Evolutionary conservation across 2,888 invertebrate species (phyloP).

Genomic region (Phortica magna): DNA sequence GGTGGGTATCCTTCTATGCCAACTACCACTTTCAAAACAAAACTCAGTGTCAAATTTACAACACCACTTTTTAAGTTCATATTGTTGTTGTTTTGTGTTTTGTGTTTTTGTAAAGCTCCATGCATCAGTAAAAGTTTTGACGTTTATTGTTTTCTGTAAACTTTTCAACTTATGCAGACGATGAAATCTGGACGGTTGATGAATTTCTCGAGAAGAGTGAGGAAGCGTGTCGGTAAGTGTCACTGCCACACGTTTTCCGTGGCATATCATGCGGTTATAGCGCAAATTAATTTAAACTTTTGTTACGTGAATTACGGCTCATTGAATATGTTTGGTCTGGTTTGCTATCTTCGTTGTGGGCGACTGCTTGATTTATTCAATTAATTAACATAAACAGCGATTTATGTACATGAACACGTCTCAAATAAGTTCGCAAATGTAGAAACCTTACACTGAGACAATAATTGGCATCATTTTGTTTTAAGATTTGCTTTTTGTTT

Average conservation of each 20-base stretch:
- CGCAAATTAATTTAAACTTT: slow-evolving; percentile 57
- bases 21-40: not conserved
- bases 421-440: not conserved
- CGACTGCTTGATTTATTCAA: slow-evolving; percentile 57
- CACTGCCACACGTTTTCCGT: not conserved
- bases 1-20: slow-evolving; percentile 56
- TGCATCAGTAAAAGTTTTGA: slow-evolving; percentile 54
- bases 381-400: slow-evolving; percentile 49
- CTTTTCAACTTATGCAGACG: slow-evolving; percentile 78
- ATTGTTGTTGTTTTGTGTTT: slow-evolving; percentile 46
- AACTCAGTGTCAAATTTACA: not conserved
- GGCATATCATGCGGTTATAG: slow-evolving; percentile 45
- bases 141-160: slow-evolving; percentile 54
- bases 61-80: slow-evolving; percentile 19
- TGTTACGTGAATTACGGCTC: slow-evolving; percentile 23
- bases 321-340: slow-evolving; percentile 40
- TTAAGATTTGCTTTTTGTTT: not conserved
- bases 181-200: slow-evolving; percentile 92
- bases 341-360: slow-evolving; percentile 30
- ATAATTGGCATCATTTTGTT: too few relatives aligned
- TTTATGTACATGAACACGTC: not conserved
- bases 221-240: slow-evolving; percentile 83
- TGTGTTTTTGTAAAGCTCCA: not conserved
- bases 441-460: too few relatives aligned
- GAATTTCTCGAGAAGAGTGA: slow-evolving; percentile 91